phyloP scores from a whole-genome alignment of 1,140 invertebrate species.

The Rhyacophila brunnea region DNA sequence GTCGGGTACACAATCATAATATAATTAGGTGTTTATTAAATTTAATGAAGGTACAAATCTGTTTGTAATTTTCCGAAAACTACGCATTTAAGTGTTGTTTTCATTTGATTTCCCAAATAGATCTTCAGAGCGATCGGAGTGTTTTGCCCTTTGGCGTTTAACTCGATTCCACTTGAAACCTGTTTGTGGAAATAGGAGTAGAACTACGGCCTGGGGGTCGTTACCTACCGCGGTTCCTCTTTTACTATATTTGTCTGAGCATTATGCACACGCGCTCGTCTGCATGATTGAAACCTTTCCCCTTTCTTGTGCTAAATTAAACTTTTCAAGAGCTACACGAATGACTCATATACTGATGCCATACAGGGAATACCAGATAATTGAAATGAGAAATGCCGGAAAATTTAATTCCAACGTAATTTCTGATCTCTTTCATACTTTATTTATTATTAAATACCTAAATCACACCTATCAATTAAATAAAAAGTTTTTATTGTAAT shows the following conservation, averaged over 20 bases:
- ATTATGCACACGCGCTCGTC: conserved; percentile 16
- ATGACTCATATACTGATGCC: conserved; percentile 11
- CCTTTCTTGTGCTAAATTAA: conserved; percentile 26
- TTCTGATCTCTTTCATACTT: no score
- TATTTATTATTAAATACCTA: no score
- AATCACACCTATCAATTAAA: no score
- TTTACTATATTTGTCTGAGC: conserved; percentile 13
- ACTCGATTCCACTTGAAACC: not conserved
- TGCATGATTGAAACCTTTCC: conserved; percentile 21
- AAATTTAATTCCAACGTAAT: no score
- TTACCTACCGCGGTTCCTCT: not conserved
- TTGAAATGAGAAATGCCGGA: no score
- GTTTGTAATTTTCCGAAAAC: not conserved
- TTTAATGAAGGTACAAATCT: not conserved
- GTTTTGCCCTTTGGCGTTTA: not conserved
- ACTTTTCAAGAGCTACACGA: conserved; percentile 23
- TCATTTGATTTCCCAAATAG: conserved; percentile 29
- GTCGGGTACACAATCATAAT: no score
- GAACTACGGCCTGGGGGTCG: not conserved
- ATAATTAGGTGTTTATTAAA: no score
- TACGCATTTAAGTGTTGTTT: conserved; percentile 18
- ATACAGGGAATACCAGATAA: no score
- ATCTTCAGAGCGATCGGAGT: not conserved
- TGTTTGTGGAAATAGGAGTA: not conserved
- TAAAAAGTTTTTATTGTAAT: no score